A percentile compares a stretch with the other conserved stretches of the same genome.
Conservation (phyloP, 2,113 vertebrate species). For the Ailuropoda melanoleuca region DNA sequence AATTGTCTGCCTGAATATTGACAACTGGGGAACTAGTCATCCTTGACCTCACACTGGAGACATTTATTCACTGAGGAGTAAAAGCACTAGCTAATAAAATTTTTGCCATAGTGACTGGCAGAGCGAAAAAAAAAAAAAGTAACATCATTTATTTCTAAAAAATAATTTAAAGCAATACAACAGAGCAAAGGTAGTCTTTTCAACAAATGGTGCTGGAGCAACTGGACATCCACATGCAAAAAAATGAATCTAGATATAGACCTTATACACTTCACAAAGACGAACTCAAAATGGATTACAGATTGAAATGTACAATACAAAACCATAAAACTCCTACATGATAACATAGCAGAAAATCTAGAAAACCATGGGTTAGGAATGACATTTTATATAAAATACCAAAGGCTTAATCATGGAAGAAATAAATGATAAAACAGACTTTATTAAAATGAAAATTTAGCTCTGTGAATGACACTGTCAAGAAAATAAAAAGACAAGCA, state of each 20-base stretch:
- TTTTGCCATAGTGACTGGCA: conserved; percentile 43
- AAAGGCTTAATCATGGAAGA: not conserved
- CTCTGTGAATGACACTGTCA: not conserved
- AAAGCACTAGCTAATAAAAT: conserved; percentile 66
- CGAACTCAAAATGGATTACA: not conserved
- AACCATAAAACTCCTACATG: not conserved
- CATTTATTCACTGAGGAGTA: conserved; percentile 63
- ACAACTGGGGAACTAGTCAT: conserved; percentile 78
- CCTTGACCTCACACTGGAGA: conserved; percentile 78
- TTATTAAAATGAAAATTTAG: not conserved
- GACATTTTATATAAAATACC: not conserved
- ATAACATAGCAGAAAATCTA: not conserved
- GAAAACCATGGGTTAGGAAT: not conserved
- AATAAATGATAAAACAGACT: not conserved
- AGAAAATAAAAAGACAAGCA: not conserved
- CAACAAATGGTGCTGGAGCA: not conserved
- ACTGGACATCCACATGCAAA: not conserved
- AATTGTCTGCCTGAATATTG: conserved; percentile 81
- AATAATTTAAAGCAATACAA: not conserved
- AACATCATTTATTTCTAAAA: not conserved
- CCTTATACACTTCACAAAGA: not conserved
- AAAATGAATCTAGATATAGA: not conserved
- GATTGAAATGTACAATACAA: not conserved
- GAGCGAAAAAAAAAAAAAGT: not conserved
- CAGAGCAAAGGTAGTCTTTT: not conserved